Percentiles rank a stretch among this genome's conserved stretches.
phyloP scores from a whole-genome alignment of 2,113 vertebrate species.

The Galbula dea region DNA sequence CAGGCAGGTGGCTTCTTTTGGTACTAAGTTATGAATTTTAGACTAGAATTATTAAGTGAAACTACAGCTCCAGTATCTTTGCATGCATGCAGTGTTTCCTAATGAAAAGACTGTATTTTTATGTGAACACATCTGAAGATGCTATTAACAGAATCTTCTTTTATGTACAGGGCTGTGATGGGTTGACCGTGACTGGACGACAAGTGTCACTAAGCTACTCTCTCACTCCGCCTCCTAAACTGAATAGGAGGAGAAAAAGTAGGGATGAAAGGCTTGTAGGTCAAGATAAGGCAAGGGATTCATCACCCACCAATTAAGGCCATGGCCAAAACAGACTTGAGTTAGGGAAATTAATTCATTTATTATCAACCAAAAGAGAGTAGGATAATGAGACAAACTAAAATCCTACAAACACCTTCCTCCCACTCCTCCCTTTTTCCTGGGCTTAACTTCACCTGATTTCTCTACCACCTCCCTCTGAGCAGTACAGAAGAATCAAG shows the following conservation, averaged over 20 bases:
- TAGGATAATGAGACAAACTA: not conserved
- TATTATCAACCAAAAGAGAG: not conserved
- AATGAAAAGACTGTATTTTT: not conserved
- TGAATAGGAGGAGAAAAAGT: not conserved
- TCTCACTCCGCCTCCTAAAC: not conserved
- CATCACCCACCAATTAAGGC: not conserved
- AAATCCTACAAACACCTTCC: not conserved
- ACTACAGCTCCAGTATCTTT: not conserved
- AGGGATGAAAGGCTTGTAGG: rapidly evolving
- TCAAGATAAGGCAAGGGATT: not conserved
- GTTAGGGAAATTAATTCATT: not conserved
- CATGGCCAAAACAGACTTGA: not conserved
- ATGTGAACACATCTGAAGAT: not conserved
- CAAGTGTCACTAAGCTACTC: not conserved
- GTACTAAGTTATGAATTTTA: not conserved
- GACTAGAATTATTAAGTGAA: not conserved
- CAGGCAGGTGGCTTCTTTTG: not conserved
- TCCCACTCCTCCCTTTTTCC: not conserved
- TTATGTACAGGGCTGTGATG: not conserved
- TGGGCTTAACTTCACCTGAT: not conserved
- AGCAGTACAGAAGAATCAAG: rapidly evolving
- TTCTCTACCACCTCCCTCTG: not conserved
- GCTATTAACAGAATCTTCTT: not conserved
- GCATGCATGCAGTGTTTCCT: not conserved
- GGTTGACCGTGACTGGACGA: not conserved